Evolutionary conservation across 2,113 vertebrate genomes (phyloP), one percentile per base, ranked within the genome.

Genomic region (Scophthalmus maximus): DNA sequence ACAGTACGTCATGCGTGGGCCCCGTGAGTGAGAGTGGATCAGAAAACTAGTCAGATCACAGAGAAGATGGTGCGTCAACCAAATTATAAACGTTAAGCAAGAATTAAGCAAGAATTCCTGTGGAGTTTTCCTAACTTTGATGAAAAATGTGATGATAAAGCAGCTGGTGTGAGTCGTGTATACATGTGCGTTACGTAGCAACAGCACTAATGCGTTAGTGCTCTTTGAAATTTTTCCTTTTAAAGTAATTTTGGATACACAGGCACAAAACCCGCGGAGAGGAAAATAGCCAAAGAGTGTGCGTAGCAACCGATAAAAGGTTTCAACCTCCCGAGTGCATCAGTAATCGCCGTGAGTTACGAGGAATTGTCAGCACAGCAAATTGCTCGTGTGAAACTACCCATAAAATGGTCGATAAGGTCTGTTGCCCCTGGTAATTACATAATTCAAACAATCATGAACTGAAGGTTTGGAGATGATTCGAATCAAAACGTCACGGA

Each of bases 351-450:
- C 11, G 29, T 58, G 73, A 78, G 69, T 68, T 63, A 73, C 44
- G 68, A n/a, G 62, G 59, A 76, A 72, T 49, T 81, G 25, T 65
- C 55, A 62, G 34, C 26, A 6, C 20, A 23, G 14, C 18, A 69
- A 62, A 80, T 73, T 65, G 55, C 73, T 50, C 34, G 53, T 25
- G 68, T 73, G 67, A 51, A 69, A 65, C 67, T 47, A 25, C 38
- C 42, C 52, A 1, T 66, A 1, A 58, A 23, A 59, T 27, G 20
- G 3, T 57, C 15, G 76, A 74, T 80, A 68, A 81, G 64, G 22
- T 8, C 26, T 62, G 68, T 20, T 50, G 23, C 76, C 34, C 26
- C 15, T 50, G 27, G 52, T 49, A 50, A 74, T 60, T 32, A 32
- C 10, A 1, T 70, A 53, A 69, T 59, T 63, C 34, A 63, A 34